Evolutionary conservation across 2,797 vertebrate species (phyloP), one percentile per base, ranked within the genome.

Genomic region (Aphelocoma californica): DNA sequence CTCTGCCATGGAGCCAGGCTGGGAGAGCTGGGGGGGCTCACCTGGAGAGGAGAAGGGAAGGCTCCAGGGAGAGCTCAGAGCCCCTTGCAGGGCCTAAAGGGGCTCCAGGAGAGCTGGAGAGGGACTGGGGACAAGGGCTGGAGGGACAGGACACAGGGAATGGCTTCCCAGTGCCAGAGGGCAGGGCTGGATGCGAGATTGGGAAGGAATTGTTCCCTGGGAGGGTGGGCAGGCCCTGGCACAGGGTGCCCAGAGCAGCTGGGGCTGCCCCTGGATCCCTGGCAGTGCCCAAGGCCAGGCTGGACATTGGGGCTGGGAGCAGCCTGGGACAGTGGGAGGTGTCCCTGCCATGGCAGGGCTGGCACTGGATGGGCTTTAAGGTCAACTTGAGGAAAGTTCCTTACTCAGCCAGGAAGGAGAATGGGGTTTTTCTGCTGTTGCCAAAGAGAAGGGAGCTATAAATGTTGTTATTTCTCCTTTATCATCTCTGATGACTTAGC

Each of bases 1-100:
- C 34, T 62, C 48, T 64, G 26, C 42, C 2, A 4, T 62, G 64
- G 48, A 82, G 32, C 1, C 24, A 38, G 64, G 4, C 56, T 70
- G 71, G 23, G 34, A 2, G 2, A 0, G 48, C 0, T 62, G 71
- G 23, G 34, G 3, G 2, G 0, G 48, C 0, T 62, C 48, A 20
- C 3, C 8, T 75, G 79, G 19, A 25, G 3, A 28, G 2, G 23
- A 29, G 40, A 36, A 44, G 42, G 38, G 40, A 36, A 44, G 42
- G 38, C 1, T 69, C 62, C 31, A 65, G 62, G 28, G 18, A 66
- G 9, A 57, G 6, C 81, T 66, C 44, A 42, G 70, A 74, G 44
- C 42, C 15, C 36, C 10, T 47, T 4, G 0, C 58, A 56, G 67
- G 6, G 24, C 14, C 51, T 53, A 2, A 13, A 81, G 77, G n/a